These are phyloP conservation scores for Dioctria rufipes DNA, from an alignment of 2,888 invertebrate genomes.

Conservation along the genomic window DNA sequence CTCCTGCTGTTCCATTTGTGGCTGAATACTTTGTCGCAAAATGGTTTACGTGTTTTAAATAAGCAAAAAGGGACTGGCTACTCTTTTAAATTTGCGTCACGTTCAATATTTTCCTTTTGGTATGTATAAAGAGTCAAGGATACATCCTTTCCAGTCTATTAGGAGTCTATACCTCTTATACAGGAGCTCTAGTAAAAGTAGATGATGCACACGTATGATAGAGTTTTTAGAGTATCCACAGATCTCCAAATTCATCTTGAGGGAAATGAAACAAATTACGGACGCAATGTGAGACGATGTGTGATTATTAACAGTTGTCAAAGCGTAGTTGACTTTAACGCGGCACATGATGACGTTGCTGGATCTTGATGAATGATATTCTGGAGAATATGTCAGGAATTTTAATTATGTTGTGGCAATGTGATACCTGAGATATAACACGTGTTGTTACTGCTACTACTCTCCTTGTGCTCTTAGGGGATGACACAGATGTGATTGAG, in stretches of 20 bases:
- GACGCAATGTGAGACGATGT: slow-evolving; percentile 27
- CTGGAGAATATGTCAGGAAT: slow-evolving; percentile 26
- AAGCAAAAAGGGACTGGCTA: slow-evolving; percentile 34
- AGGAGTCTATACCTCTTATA: slow-evolving; percentile 15
- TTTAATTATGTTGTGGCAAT: slow-evolving; percentile 35
- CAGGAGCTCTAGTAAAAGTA: neutral
- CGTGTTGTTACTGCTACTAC: neutral
- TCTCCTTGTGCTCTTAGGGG: too few species aligned
- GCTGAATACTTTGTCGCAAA: slow-evolving; percentile 46
- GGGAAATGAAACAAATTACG: slow-evolving; percentile 43
- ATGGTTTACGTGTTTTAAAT: slow-evolving; percentile 51
- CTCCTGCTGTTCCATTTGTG: slow-evolving; percentile 49
- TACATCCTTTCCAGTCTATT: slow-evolving; percentile 47
- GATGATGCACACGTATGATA: slow-evolving; percentile 39
- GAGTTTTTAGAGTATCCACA: neutral
- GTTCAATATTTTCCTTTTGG: slow-evolving; percentile 44
- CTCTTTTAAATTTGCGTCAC: slow-evolving; percentile 45
- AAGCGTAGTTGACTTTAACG: slow-evolving; percentile 26
- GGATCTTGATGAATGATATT: slow-evolving; percentile 36
- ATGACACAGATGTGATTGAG: too few species aligned
- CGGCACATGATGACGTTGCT: neutral
- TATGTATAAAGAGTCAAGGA: slow-evolving; percentile 27
- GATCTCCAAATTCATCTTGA: slow-evolving; percentile 43
- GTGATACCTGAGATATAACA: slow-evolving; percentile 30
- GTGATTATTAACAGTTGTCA: slow-evolving; percentile 49